Base-by-base conservation (phyloP, 2,113 vertebrate species). In the Myotis brandtii region DNA sequence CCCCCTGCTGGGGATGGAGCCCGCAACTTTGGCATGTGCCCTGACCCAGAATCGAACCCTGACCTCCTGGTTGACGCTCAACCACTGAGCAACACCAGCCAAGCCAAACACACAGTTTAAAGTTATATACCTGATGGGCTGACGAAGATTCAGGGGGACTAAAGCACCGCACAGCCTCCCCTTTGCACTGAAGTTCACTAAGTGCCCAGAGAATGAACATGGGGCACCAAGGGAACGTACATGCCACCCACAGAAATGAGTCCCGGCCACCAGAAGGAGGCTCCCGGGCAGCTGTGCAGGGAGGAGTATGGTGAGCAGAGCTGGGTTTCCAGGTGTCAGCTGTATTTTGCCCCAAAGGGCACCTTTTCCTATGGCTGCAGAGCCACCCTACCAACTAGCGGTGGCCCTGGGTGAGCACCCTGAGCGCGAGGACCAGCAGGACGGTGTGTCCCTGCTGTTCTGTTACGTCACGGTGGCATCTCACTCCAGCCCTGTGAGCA, bases 331-430 rank as follows among this genome's bases (percentile, higher is more conserved):
- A 4, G 30, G 0, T 25, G 52, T n/a, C 9, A 11, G 20, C 14
- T 0, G 20, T 1, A 16, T 48, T 21, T 46, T 12, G 14, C 34
- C 48, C 56, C 27, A 32, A 17, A 27, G 10, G 30, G 32, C 0
- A 2, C 67, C 69, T 46, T 46, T 43, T 67, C 30, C 8, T 30
- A n/a, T 11, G 9, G 73, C 69, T 10, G 0, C 32, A 32, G 79
- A 56, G 79, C 62, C 23, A 3, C 6, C 6, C 34, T 3, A 1
- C 0, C 0, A 34, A 32, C 2, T 0, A 2, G 46, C 1, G 9
- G 54, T 34, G 75, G 54, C 23, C 16, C 82, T n/a, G n/a, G 80
- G 37, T 0, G 13, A 32, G 48, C 2, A 2, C n/a, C 80, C 18
- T 37, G 69, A 48, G 32, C 1, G 9, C 32, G 67, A 20, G 20